These are phyloP conservation scores for Idaea straminata DNA, from an alignment of 2,888 invertebrate genomes.

Conservation along the genomic window DNA sequence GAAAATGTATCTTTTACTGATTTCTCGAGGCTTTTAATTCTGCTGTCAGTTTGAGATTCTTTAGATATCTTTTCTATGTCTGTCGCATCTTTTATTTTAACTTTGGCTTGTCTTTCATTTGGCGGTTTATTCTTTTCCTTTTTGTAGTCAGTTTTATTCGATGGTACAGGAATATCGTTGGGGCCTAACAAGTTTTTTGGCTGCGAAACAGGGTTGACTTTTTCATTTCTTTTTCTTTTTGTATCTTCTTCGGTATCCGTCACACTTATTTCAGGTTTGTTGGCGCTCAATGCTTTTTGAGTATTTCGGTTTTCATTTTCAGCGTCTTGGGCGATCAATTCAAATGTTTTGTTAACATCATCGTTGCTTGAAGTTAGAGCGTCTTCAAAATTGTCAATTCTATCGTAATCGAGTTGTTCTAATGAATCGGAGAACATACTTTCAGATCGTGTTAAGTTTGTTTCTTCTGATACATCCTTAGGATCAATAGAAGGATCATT, in stretches of 20 bases:
- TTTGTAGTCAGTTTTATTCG: slow-evolving; percentile 76
- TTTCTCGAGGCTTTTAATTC: slow-evolving; percentile 37
- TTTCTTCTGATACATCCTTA: slow-evolving; percentile 19
- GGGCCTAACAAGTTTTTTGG: slow-evolving; percentile 80
- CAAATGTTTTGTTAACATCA: slow-evolving; percentile 67
- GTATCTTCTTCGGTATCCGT: slow-evolving; percentile 54
- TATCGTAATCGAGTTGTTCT: slow-evolving; percentile 46
- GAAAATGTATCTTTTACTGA: slow-evolving; percentile 44
- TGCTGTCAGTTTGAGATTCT: slow-evolving; percentile 56
- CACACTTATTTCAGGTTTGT: slow-evolving; percentile 59
- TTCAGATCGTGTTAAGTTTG: slow-evolving; percentile 8
- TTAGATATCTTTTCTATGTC: slow-evolving; percentile 56
- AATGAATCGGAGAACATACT: slow-evolving; percentile 17
- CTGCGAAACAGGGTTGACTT: slow-evolving; percentile 58
- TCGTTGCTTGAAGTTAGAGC: slow-evolving; percentile 67
- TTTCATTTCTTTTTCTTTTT: slow-evolving; percentile 39
- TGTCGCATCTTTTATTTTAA: slow-evolving; percentile 66
- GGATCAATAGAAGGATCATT: slow-evolving; percentile 14
- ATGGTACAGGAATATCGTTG: slow-evolving; percentile 75
- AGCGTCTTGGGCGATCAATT: slow-evolving; percentile 61
- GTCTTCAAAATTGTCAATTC: slow-evolving; percentile 71
- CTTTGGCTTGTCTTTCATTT: slow-evolving; percentile 60
- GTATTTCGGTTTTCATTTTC: slow-evolving; percentile 27
- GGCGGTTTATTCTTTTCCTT: slow-evolving; percentile 74
- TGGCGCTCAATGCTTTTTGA: slow-evolving; percentile 30